Base-by-base conservation (phyloP, 2,888 invertebrate genomes). In the Homarus gammarus region DNA sequence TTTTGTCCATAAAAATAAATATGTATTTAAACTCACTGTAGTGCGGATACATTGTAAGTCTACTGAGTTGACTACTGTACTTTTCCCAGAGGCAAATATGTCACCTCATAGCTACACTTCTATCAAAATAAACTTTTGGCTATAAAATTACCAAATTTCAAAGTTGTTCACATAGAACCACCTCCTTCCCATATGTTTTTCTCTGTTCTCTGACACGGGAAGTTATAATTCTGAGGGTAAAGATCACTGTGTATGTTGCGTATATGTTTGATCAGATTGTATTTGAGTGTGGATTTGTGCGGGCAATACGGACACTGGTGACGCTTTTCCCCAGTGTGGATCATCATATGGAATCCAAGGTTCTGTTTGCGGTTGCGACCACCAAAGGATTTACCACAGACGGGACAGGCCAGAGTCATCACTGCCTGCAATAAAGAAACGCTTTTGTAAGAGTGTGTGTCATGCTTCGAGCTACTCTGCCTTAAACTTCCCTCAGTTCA, bases 361-460 rank as follows among this genome's bases (percentile, higher is more conserved):
- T 91, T 91, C 85, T 91, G 91, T 72, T 89, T 88, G 36, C 88
- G 85, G 82, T 91, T 91, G 91, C 91, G 91, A 75, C 91, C 91
- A 49, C 77, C 84, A 88, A 91, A 91, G 81, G 64, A 61, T 85
- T 91, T 91, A 82, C 81, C 81, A 84, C 91, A 91, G 49, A 89
- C 82, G 64, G 79, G 78, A 61, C 91, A 91, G 70, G 82, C 73
- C 87, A 87, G 40, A 87, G 73, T 61, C 81, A 79, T 73, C 87
- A 73, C 87, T 87, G 87, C 87, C 87, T 87, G 87, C 87, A 87
- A 87, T 49, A 70, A 86, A 79, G 84, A 84, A 84, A 84, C 75
- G 84, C 73, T 64, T 40, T 56, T 51, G 84, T 84, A 38, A 84
- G 84, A 84, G 61, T 27, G 40, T 84, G 51, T 31, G 31, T 56